A percentile compares a stretch with the other conserved stretches of the same genome.
Evolutionary conservation across 2,888 invertebrate species (phyloP).

Genomic region (Tipula vernalis): DNA sequence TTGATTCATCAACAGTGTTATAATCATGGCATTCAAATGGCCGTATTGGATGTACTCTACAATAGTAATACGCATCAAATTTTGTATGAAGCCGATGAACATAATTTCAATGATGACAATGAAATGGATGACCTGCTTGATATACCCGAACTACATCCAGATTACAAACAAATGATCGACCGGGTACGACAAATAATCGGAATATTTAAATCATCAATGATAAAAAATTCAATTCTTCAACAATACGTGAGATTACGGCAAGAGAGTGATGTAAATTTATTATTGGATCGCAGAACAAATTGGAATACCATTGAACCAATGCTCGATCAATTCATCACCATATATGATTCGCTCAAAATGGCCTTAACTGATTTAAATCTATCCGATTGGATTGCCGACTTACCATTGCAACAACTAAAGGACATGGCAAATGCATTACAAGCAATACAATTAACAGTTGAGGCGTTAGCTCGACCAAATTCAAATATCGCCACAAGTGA

Average conservation of each 20-base stretch:
- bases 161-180: background rate
- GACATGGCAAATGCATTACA: constrained; percentile 8
- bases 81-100: background rate
- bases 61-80: no score
- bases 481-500: constrained; percentile 5
- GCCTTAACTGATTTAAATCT: constrained; percentile 5
- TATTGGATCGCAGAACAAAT: background rate
- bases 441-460: constrained; percentile 5
- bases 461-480: background rate
- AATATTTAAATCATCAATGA: background rate
- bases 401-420: background rate
- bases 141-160: background rate
- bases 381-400: background rate
- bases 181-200: background rate
- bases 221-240: background rate
- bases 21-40: constrained; percentile 5
- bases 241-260: background rate
- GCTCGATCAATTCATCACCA: background rate
- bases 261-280: background rate
- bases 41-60: constrained; percentile 8
- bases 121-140: background rate
- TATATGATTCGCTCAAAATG: background rate
- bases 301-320: constrained; percentile 11
- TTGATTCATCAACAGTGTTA: constrained; percentile 7
- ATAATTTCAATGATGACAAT: background rate